phyloP scores from a whole-genome alignment of 2,888 invertebrate genomes.

The Crocallis elinguaria region DNA sequence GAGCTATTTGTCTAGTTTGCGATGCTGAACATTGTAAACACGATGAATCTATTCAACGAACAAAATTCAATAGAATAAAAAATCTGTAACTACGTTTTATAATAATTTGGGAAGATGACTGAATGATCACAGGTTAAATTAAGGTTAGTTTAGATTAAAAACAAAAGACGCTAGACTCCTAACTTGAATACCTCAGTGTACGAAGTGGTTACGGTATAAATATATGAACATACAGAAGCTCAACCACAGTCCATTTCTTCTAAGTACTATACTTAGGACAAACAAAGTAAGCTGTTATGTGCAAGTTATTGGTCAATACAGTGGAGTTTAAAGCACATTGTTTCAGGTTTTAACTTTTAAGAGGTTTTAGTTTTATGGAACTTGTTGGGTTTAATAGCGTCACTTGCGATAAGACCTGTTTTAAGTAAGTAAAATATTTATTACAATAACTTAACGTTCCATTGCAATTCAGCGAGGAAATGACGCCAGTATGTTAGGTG shows the following conservation, averaged over 20 bases:
- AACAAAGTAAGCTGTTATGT: slow-evolving; percentile 49
- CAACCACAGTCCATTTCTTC: slow-evolving; percentile 46
- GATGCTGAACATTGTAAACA: slow-evolving; percentile 45
- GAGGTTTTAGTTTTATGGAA: slow-evolving; percentile 9
- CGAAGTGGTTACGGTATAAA: not conserved
- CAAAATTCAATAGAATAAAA: too few relatives aligned
- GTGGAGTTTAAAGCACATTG: slow-evolving; percentile 25
- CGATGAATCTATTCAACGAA: slow-evolving; percentile 50
- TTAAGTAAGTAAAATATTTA: not conserved
- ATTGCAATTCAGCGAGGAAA: too few relatives aligned
- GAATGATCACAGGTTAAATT: too few relatives aligned
- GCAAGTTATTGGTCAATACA: slow-evolving; percentile 44
- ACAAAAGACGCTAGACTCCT: not conserved
- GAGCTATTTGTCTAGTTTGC: slow-evolving; percentile 46
- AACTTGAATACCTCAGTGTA: not conserved
- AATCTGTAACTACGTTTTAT: too few relatives aligned
- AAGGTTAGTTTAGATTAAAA: too few relatives aligned
- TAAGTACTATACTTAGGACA: slow-evolving; percentile 43
- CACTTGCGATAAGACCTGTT: slow-evolving; percentile 2
- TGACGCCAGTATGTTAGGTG: too few relatives aligned
- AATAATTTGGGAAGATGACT: too few relatives aligned
- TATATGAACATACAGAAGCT: not conserved
- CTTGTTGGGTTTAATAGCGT: not conserved
- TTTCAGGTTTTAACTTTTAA: slow-evolving; percentile 24
- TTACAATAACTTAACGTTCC: too few relatives aligned